Percentiles rank a stretch among this genome's conserved stretches.
phyloP scores from a whole-genome alignment of 2,113 vertebrate species.

The Poecile atricapillus region DNA sequence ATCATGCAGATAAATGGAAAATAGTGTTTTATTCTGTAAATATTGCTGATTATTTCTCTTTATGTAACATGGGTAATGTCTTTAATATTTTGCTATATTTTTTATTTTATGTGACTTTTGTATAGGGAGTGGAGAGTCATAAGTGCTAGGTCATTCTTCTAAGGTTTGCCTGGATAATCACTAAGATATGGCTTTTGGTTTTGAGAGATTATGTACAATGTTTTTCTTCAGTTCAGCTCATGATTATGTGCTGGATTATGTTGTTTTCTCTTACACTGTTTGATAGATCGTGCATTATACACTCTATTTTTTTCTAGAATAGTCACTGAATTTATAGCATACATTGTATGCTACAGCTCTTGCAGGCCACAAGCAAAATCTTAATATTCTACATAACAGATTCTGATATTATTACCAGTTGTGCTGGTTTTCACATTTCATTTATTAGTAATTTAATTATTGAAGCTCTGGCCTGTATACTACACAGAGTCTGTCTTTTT shows the following conservation, averaged over 20 bases:
- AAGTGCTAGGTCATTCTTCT: background rate
- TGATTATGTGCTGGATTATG: background rate
- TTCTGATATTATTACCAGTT: background rate
- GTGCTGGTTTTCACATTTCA: background rate
- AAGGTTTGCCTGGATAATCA: background rate
- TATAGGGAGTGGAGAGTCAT: background rate
- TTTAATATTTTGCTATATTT: background rate
- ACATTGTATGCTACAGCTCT: background rate
- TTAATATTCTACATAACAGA: background rate
- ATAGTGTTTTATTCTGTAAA: background rate
- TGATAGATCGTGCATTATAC: background rate
- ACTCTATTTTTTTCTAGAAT: background rate
- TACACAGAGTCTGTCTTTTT: background rate
- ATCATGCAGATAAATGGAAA: background rate
- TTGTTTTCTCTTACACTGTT: background rate
- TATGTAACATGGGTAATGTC: background rate
- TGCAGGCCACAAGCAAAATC: background rate
- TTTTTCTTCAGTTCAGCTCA: background rate
- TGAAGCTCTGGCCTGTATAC: background rate
- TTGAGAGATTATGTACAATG: background rate
- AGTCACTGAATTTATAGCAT: background rate
- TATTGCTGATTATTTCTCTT: background rate
- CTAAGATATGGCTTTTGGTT: background rate
- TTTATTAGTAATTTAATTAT: background rate
- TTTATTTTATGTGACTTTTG: background rate